A percentile compares a stretch with the other conserved stretches of the same genome.
Conservation (phyloP, 1,140 invertebrate genomes). For the Drosophila bifasciata region DNA sequence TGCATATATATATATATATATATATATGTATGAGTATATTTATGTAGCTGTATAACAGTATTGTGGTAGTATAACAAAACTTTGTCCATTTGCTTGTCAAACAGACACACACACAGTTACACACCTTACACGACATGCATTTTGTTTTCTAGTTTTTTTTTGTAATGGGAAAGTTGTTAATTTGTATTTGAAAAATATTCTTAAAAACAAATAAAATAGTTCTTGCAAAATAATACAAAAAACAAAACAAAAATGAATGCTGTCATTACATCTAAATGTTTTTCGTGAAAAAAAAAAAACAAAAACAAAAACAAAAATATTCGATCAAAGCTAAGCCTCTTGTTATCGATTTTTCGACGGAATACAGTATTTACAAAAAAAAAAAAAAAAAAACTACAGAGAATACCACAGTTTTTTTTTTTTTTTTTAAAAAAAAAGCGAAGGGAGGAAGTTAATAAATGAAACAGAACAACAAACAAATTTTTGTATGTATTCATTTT, state of each 20-base stretch:
- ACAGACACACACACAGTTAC: constrained; percentile 27
- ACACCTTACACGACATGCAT: constrained; percentile 34
- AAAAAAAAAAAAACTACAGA: constrained; percentile 22
- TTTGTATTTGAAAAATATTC: constrained; percentile 46
- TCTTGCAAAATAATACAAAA: constrained; percentile 38
- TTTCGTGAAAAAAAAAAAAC: too few species aligned
- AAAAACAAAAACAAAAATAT: too few species aligned
- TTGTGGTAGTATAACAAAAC: constrained; percentile 52
- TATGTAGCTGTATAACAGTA: constrained; percentile 75
- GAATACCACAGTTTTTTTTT: constrained; percentile 37
- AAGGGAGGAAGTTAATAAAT: constrained; percentile 56
- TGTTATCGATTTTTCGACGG: constrained; percentile 45
- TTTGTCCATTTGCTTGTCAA: constrained; percentile 71
- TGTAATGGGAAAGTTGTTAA: constrained; percentile 27
- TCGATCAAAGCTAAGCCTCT: constrained; percentile 31
- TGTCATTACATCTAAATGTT: constrained; percentile 58
- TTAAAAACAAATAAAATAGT: constrained; percentile 29
- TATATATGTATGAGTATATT: constrained; percentile 65
- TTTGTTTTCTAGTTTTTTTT: constrained; percentile 38
- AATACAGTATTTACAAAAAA: constrained; percentile 37
- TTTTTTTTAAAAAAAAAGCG: constrained; percentile 52
- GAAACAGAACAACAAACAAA: constrained; percentile 59
- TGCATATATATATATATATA: too few species aligned
- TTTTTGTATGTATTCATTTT: constrained; percentile 83
- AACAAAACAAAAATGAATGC: constrained; percentile 14